A percentile compares a stretch with the other conserved stretches of the same genome.
phyloP scores from a whole-genome alignment of 1,140 invertebrate species.

The Pygmarrhopalites habei region DNA sequence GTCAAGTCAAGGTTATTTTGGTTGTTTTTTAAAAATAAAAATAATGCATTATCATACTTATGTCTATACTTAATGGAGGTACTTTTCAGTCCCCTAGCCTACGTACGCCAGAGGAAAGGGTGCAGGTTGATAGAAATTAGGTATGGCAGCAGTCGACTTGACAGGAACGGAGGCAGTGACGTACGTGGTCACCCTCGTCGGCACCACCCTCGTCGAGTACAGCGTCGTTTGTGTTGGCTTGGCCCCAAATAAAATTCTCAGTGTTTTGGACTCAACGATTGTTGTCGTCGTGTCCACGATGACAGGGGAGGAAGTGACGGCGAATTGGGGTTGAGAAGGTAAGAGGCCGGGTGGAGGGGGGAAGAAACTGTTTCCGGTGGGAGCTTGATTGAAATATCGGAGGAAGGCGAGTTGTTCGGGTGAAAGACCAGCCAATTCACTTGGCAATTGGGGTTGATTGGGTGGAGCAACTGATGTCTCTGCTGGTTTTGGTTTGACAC shows the following conservation, averaged over 20 bases:
- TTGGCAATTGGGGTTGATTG: constrained; percentile 36
- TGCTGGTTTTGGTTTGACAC: constrained; percentile 31
- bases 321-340: constrained; percentile 56
- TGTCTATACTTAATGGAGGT: no score
- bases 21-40: constrained; percentile 3
- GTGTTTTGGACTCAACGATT: constrained; percentile 67
- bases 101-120: constrained; percentile 23
- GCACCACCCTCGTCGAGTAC: constrained; percentile 73
- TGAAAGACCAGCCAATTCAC: constrained; percentile 44
- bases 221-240: constrained; percentile 79
- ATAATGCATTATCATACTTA: constrained; percentile 9
- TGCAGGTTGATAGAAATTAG: constrained; percentile 20
- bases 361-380: constrained; percentile 25
- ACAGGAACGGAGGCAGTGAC: constrained; percentile 43
- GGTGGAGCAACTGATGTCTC: constrained; percentile 45
- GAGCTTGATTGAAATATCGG: constrained; percentile 48
- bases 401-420: constrained; percentile 56
- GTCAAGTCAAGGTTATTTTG: not conserved
- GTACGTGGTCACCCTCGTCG: constrained; percentile 71
- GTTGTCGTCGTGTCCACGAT: constrained; percentile 70
- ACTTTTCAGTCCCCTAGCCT: no score
- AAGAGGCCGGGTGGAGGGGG: constrained; percentile 11
- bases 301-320: constrained; percentile 70
- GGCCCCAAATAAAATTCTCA: constrained; percentile 79
- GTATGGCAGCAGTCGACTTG: constrained; percentile 21